Evolutionary conservation across 2,113 vertebrate genomes (phyloP).

Genomic region (Eptatretus burgeri): DNA sequence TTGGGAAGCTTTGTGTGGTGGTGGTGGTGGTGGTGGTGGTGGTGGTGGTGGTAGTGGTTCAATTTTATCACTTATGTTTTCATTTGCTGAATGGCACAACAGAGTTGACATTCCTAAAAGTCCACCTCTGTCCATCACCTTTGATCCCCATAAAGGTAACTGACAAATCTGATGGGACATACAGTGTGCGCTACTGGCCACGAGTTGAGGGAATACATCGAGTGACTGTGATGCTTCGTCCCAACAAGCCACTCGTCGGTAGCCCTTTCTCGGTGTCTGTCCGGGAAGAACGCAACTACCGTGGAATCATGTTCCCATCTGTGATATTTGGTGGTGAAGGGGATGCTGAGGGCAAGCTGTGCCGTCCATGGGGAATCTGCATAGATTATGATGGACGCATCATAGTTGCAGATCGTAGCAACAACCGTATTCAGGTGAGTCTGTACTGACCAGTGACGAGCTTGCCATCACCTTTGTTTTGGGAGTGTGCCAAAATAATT

Average conservation of each 20-base stretch:
- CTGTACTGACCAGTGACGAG: no score
- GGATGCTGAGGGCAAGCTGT: slow-evolving; percentile 1
- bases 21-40: not conserved
- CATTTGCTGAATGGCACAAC: not conserved
- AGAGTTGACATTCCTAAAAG: not conserved
- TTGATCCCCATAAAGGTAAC: not conserved
- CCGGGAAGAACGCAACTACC: not conserved
- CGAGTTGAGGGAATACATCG: not conserved
- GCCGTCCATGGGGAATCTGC: slow-evolving; percentile 3
- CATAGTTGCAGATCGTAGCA: slow-evolving; percentile 1
- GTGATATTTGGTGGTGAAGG: not conserved
- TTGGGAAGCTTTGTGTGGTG: not conserved
- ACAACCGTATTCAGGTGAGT: not conserved
- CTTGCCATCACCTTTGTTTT: no score
- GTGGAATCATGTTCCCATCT: not conserved
- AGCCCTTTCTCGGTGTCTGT: slow-evolving; percentile 2
- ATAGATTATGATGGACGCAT: not conserved
- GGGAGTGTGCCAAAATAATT: no score
- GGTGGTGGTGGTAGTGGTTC: not conserved
- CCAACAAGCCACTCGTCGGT: not conserved
- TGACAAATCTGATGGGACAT: not conserved
- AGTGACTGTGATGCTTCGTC: not conserved
- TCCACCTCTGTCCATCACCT: not conserved
- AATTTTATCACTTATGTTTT: not conserved
- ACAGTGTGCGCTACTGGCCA: not conserved